These are phyloP conservation scores for Myotis vivesi DNA, from an alignment of 2,797 vertebrate species.

Conservation along the genomic window DNA sequence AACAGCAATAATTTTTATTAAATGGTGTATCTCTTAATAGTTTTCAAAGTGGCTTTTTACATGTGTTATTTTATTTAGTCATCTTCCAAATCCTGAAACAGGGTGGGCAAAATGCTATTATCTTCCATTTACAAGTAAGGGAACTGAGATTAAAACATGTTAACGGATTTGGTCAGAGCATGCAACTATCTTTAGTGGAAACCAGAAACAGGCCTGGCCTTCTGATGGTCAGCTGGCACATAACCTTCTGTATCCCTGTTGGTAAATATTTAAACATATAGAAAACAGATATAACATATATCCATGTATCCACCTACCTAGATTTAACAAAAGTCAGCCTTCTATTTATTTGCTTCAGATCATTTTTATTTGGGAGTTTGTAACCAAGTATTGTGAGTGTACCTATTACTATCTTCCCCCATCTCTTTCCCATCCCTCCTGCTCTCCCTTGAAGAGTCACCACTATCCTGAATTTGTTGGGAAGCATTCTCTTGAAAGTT, in stretches of 20 bases:
- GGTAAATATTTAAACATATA: background rate
- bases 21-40: background rate
- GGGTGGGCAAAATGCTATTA: background rate
- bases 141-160: background rate
- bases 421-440: background rate
- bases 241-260: background rate
- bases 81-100: slow-evolving; percentile 27
- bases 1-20: background rate
- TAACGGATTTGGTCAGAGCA: background rate
- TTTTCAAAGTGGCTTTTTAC: slow-evolving; percentile 46
- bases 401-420: background rate
- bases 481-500: background rate
- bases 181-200: background rate
- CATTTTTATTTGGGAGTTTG: background rate
- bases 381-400: background rate
- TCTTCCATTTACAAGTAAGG: slow-evolving; percentile 13
- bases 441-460: background rate
- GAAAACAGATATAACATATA: background rate
- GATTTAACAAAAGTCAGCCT: background rate
- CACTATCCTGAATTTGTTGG: background rate
- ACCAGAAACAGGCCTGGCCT: background rate
- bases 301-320: background rate
- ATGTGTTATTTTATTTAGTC: slow-evolving; percentile 35
- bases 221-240: background rate
- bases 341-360: background rate